These are phyloP conservation scores for Peromyscus attwateri DNA, from an alignment of 2,797 vertebrate genomes.

Conservation along the genomic window DNA sequence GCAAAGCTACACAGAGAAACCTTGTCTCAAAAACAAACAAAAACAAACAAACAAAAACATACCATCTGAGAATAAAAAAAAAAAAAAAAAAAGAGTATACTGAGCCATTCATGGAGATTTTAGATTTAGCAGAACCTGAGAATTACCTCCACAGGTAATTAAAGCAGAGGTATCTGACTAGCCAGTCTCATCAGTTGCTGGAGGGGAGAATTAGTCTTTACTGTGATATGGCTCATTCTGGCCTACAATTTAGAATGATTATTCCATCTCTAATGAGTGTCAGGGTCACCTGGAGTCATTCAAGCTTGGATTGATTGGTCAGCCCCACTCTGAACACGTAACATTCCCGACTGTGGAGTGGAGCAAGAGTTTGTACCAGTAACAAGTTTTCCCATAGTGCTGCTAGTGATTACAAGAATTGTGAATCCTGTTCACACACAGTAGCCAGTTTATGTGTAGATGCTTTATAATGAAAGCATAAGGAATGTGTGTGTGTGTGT, in stretches of 20 bases:
- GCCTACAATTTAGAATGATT: background rate
- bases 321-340: rapidly evolving
- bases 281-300: background rate
- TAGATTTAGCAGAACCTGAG: background rate
- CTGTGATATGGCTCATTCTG: background rate
- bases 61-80: too few relatives aligned
- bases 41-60: too few relatives aligned
- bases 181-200: background rate
- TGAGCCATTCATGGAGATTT: background rate
- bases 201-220: background rate
- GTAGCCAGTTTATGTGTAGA: background rate
- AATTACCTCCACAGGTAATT: background rate
- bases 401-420: background rate
- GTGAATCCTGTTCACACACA: background rate
- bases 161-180: background rate
- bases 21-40: too few relatives aligned
- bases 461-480: background rate
- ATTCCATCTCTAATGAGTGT: background rate
- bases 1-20: too few relatives aligned
- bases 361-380: background rate
- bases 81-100: background rate
- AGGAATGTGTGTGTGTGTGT: background rate
- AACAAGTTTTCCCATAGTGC: background rate
- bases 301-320: background rate
- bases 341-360: background rate